Base-by-base conservation (phyloP, 2,888 invertebrate species). In the Chironomus tentans region DNA sequence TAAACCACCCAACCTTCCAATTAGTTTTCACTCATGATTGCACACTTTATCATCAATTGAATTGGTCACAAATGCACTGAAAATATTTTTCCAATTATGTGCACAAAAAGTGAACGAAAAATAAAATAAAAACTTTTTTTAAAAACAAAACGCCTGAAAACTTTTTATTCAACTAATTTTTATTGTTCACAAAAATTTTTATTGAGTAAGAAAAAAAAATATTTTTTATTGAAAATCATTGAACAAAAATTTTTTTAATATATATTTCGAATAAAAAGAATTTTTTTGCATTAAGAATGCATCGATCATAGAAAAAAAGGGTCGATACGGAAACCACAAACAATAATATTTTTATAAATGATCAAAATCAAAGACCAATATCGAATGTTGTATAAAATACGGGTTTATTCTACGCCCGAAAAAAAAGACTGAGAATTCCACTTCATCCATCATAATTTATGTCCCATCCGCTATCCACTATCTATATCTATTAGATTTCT, bases 381-480 rank as follows among this genome's bases (percentile, higher is more conserved):
- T 13, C 21, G 13, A 65, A 1, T 22, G 12, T 18, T 56, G 56
- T 15, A 2, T 56, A 56, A 18, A 18, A 15, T 56, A 38, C 38
- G 38, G 56, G 56, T 18, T 15, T 56, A 56, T 18, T 15, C 18
- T 5, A 21, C 7, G 18, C 2, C 47, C 38, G 28, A 69, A 15
- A 47, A 50, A 46, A n/a, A n/a, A n/a, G n/a, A n/a, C n/a, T n/a
- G n/a, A 28, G 47, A 7, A 47, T 71, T 28, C 7, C 10, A 21
- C 70, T 70, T 21, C 24, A 71, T 50, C 71, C 50, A 71, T 71
- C 71, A 71, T 56, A 71, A 71, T 71, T 71, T 46, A 71, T 10
- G 13, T 15, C 56, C 7, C 71, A 24, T 71, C 71, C 71, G 71
- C 28, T 71, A 22, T 71, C 71, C 71, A 71, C 50, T 71, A 71